Evolutionary conservation across 2,797 vertebrate genomes (phyloP).

Genomic region (Somateria mollissima): DNA sequence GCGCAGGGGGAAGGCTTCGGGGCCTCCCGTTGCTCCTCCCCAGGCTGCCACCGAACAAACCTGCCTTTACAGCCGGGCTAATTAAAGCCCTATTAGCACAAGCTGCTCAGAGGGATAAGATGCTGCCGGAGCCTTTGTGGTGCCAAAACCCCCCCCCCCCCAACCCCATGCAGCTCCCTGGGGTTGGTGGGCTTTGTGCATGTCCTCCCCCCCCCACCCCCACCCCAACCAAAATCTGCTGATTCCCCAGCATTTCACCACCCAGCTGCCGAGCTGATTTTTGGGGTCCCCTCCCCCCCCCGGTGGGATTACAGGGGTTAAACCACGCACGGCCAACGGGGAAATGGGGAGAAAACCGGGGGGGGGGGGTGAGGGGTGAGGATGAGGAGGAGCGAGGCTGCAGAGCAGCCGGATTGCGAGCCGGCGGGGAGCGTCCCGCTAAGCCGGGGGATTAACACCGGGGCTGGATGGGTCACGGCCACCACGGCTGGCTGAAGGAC

Average conservation of each 20-base stretch:
- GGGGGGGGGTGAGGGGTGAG: background rate
- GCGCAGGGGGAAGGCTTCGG: background rate
- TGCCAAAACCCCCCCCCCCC: background rate
- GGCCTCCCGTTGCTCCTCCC: background rate
- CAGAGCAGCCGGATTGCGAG: background rate
- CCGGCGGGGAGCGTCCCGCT: rapidly evolving
- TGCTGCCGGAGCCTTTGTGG: constrained; percentile 3
- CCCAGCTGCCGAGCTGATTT: rapidly evolving
- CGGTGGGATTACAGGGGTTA: background rate
- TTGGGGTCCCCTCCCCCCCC: background rate
- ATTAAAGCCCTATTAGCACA: constrained; percentile 65
- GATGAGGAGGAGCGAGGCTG: background rate
- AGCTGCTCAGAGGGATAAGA: constrained; percentile 64
- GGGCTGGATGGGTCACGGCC: background rate
- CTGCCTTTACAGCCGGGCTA: background rate
- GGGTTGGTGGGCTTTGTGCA: background rate
- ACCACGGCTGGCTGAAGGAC: background rate
- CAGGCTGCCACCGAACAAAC: background rate
- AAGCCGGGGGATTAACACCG: background rate
- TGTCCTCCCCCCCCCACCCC: background rate
- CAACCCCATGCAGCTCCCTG: no score
- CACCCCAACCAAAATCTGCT: background rate
- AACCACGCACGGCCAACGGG: background rate
- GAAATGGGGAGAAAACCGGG: background rate
- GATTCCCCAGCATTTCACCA: rapidly evolving